A percentile compares a stretch with the other conserved stretches of the same genome.
phyloP scores from a whole-genome alignment of 2,113 vertebrate species.

The Colius striatus region DNA sequence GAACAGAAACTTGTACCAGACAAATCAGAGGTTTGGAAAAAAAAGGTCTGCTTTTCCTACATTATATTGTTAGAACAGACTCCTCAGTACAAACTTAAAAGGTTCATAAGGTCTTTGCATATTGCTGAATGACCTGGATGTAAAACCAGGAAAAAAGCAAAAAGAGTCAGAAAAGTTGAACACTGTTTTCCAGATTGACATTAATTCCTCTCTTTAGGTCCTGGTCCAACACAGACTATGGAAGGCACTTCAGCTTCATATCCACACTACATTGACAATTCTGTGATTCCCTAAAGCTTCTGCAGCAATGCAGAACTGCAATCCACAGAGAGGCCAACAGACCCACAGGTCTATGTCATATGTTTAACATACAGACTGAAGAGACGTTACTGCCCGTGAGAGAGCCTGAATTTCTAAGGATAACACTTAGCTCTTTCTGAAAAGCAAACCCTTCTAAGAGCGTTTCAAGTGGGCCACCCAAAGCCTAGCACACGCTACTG shows the following conservation, averaged over 20 bases:
- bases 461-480: slow-evolving; percentile 56
- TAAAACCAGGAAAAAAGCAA: not conserved
- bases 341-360: rapidly evolving
- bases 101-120: not conserved
- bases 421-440: slow-evolving; percentile 49
- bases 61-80: not conserved
- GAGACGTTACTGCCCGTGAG: not conserved
- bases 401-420: slow-evolving; percentile 38
- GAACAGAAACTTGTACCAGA: not conserved
- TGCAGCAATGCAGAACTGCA: not conserved
- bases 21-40: not conserved
- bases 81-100: not conserved
- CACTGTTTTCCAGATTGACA: not conserved
- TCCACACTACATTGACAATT: not conserved
- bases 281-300: not conserved
- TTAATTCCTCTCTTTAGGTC: not conserved
- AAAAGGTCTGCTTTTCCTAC: not conserved
- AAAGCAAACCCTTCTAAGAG: slow-evolving; percentile 53
- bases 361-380: not conserved
- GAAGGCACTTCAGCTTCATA: rapidly evolving
- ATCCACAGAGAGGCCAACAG: not conserved
- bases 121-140: not conserved
- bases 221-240: not conserved
- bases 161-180: not conserved
- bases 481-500: slow-evolving; percentile 32